Evolutionary conservation across 2,888 invertebrate species (phyloP), one percentile per base, ranked within the genome.

Genomic region (Cosmia trapezina): DNA sequence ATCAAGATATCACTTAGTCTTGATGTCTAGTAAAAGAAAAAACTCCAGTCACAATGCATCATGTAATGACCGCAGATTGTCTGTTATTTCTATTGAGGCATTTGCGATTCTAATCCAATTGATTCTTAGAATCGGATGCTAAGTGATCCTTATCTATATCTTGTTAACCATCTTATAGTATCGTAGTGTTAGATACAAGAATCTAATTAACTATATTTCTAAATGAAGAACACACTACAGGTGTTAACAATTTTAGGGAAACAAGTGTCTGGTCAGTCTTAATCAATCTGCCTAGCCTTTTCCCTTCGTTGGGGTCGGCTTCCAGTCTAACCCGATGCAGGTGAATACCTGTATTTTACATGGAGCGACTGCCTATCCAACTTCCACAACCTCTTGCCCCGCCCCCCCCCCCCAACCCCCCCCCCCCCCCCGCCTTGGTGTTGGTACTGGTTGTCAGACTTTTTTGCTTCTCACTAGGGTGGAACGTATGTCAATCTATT

Each of bases 1-100:
- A 60, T 64, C 75, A 74, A 74, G 69, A 75, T 69, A 78, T 78
- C 60, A 75, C 56, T 49, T 51, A 79, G 69, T 68, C n/a, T n/a
- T 11, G 54, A 64, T 22, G 17, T 45, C 2, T 9, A 47, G 60
- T 45, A 37, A 33, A 51, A 19, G 41, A 76, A 70, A 79, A 65
- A 62, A 33, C n/a, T 33, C 19, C 12, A 53, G 19, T 33, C 57
- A 72, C 68, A 81, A 73, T 51, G 45, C 53, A 57, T 75, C 57
- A 14, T 45, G 66, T 68, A 80, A 73, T 73, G 68, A 51, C 45
- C 53, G 14, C 12, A 33, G 63, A 76, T 71, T 71, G 68, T 70
- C 64, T 77, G 43, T 37, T 63, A 69, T 67, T 72, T 67, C 45
- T 71, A 47, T 76, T 37, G 41, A 64, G 8, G 41, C 28, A 56